A percentile compares a stretch with the other conserved stretches of the same genome.
Evolutionary conservation across 2,797 vertebrate species (phyloP).

Genomic region (Aphelocoma californica): DNA sequence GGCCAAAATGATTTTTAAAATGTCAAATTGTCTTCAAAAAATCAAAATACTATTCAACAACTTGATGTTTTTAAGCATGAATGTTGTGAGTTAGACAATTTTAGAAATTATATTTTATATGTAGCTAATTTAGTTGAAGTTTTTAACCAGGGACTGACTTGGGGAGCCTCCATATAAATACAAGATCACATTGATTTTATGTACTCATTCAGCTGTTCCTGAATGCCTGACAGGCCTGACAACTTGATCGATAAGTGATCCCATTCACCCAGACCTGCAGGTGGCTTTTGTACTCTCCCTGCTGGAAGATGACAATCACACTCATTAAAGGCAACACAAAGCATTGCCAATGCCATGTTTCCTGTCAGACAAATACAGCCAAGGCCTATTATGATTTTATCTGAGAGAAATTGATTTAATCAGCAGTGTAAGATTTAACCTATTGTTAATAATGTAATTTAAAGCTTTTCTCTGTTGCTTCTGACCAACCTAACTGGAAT

Average conservation of each 20-base stretch:
- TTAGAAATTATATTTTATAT: not conserved
- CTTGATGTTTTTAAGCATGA: not conserved
- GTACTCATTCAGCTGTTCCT: constrained; percentile 42
- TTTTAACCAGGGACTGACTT: constrained; percentile 26
- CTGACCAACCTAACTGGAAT: constrained; percentile 43
- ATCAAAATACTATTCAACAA: not conserved
- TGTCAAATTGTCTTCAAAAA: not conserved
- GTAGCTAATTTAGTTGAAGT: constrained; percentile 11
- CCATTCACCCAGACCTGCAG: constrained; percentile 50
- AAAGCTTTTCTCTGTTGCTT: constrained; percentile 40
- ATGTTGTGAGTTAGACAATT: not conserved
- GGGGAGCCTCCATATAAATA: constrained; percentile 18
- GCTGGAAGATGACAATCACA: constrained; percentile 68
- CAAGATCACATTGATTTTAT: constrained; percentile 65
- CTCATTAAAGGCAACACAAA: constrained; percentile 68
- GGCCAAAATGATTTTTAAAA: not conserved
- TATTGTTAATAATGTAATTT: constrained; percentile 64
- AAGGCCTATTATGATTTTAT: constrained; percentile 48
- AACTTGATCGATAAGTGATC: constrained; percentile 64
- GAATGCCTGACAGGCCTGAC: constrained; percentile 50
- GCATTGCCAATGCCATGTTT: constrained; percentile 55
- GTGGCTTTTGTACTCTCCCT: constrained; percentile 43
- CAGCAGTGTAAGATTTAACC: constrained; percentile 38
- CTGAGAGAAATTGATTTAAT: constrained; percentile 64
- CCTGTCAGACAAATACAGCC: constrained; percentile 57